Conservation (phyloP, 2,113 vertebrate species). For the Corythaixoides concolor region DNA sequence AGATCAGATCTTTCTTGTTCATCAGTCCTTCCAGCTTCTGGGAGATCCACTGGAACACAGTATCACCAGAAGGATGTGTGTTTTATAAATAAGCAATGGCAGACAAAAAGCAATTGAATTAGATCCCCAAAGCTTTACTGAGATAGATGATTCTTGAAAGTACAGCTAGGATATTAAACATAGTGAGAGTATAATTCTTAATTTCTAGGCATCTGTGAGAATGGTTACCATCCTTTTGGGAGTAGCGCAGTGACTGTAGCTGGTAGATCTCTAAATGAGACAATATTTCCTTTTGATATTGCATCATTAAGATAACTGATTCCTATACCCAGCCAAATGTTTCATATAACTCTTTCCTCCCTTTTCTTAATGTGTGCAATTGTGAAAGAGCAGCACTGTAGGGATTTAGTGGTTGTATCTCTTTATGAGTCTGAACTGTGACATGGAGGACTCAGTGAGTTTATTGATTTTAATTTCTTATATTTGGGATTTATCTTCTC, state of each 20-base stretch:
- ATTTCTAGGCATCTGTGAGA: conserved; percentile 57
- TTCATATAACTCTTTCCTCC: conserved; percentile 46
- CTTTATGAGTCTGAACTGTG: conserved; percentile 47
- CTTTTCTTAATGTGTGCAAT: conserved; percentile 42
- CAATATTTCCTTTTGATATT: conserved; percentile 66
- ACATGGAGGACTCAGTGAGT: not conserved
- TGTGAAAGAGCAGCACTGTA: conserved; percentile 6
- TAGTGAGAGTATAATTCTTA: conserved; percentile 57
- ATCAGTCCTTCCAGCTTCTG: not conserved
- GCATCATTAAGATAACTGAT: conserved; percentile 60
- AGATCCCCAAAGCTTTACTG: conserved; percentile 42
- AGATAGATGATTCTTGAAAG: conserved; percentile 39
- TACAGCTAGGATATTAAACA: conserved; percentile 49
- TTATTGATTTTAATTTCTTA: conserved; percentile 68
- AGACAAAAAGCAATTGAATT: conserved; percentile 43
- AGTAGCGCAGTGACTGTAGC: conserved; percentile 35
- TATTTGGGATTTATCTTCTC: conserved; percentile 45
- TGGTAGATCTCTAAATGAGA: conserved; percentile 62
- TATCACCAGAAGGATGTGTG: not conserved
- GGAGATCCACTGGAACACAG: conserved; percentile 15
- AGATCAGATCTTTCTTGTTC: not conserved
- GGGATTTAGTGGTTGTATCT: conserved; percentile 40
- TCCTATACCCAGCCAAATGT: conserved; percentile 28
- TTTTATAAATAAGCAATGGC: conserved; percentile 24
- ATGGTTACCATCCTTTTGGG: conserved; percentile 49